phyloP scores from a whole-genome alignment of 2,797 vertebrate species.

The Champsocephalus gunnari region DNA sequence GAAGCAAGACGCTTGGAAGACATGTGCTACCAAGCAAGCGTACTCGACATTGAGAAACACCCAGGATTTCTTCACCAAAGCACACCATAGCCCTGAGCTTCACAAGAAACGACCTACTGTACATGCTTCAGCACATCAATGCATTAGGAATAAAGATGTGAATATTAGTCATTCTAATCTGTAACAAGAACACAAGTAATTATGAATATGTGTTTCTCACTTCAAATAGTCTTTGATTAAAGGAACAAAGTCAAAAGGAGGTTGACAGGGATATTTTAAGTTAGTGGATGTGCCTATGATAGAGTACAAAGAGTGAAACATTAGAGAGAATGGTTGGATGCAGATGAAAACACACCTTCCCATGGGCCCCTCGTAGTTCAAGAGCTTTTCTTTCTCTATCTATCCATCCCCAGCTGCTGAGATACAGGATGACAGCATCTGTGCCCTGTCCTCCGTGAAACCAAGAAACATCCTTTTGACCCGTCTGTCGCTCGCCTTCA shows the following conservation, averaged over 20 bases:
- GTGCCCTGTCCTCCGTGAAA: slow-evolving; percentile 35
- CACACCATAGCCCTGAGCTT: background rate
- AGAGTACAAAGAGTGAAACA: slow-evolving; percentile 33
- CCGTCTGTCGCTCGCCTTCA: slow-evolving; percentile 41
- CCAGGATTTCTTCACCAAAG: slow-evolving; percentile 37
- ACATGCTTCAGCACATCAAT: slow-evolving; percentile 1
- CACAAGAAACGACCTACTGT: background rate
- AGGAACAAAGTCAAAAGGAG: slow-evolving; percentile 32
- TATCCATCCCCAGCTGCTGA: slow-evolving; percentile 37
- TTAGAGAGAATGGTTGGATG: slow-evolving; percentile 38
- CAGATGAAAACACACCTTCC: slow-evolving; percentile 52
- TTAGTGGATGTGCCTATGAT: slow-evolving; percentile 36
- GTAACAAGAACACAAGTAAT: slow-evolving; percentile 12
- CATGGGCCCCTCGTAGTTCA: slow-evolving; percentile 19
- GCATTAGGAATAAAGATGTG: background rate
- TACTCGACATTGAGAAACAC: background rate
- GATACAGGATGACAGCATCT: slow-evolving; percentile 43
- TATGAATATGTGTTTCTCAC: slow-evolving; percentile 9
- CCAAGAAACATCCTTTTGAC: slow-evolving; percentile 57
- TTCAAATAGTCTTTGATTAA: background rate
- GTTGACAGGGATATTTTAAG: slow-evolving; percentile 28
- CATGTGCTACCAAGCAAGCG: too few species aligned
- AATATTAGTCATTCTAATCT: background rate
- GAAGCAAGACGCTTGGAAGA: too few species aligned
- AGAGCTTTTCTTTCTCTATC: slow-evolving; percentile 32